Evolutionary conservation across 2,113 vertebrate genomes (phyloP), one percentile per base, ranked within the genome.

Genomic region (Ornithorhynchus anatinus): DNA sequence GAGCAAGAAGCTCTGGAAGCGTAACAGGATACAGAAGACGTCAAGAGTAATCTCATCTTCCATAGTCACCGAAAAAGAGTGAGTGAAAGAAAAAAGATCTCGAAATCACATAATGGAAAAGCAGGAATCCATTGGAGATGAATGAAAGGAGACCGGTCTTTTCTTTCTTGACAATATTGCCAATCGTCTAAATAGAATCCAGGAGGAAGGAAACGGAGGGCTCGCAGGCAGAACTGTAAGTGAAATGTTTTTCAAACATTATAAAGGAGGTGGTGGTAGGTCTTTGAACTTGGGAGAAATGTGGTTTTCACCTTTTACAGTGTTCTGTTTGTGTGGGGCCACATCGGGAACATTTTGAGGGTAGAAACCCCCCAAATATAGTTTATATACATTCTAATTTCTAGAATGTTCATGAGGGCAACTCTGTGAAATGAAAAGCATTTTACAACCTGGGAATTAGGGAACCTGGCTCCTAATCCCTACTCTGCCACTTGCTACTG

Each of bases 211-310:
- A 47, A 25, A 47, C 10, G 27, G 44, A 47, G 22, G 27, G 5
- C 13, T 2, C 2, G 16, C 23, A 25, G 16, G 44, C 8, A 23
- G 44, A 47, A 23, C 23, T 23, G 23, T 9, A 25, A 25, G 27
- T 47, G 11, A 47, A 47, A 4, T 25, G 22, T 47, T 27, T 64
- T 75, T 72, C 53, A 32, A 39, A 58, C n/a, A 60, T 75, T 66
- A 5, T 75, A 40, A 69, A 3, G 22, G 59, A 83, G 61, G 59
- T 66, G 29, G 59, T 59, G 54, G 54, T 58, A 65, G 59, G 23
- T 38, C 72, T 87, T 72, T 79, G 65, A 77, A 69, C 42, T 66
- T 48, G 76, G 31, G 40, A 31, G 36, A 64, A 64, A 62, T 60
- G 42, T 40, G 54, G 79, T 42, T 43, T 79, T 59, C 72, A 54